Base-by-base conservation (phyloP, 2,888 invertebrate genomes). In the Leptopilina syphax region DNA sequence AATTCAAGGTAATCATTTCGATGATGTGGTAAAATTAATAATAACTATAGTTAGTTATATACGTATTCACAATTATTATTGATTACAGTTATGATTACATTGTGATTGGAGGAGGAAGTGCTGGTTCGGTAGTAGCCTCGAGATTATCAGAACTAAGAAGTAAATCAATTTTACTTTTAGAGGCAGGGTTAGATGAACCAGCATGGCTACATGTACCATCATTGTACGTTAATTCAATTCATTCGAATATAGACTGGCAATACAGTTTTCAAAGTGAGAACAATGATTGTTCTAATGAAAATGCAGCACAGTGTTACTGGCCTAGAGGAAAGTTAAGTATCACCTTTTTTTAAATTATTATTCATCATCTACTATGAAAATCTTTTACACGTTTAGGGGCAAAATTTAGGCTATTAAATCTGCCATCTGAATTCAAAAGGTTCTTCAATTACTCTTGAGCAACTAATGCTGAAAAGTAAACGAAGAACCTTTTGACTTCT, bases 191-290 rank as follows among this genome's bases (percentile, higher is more conserved):
- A 60, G 60, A 60, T 18, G 60, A 60, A 60, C n/a, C 97, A 0
- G 96, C 97, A 0, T 97, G 97, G 1, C 95, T 97, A 0, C 97
- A 97, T 90, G 96, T 97, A 76, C 97, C 97, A 0, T 97, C 97
- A 3, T 96, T 97, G 95, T 97, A 97, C 92, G 94, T 97, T 79
- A 97, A 97, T 92, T 97, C 96, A 90, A 94, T 97, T 78, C 96
- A 96, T 6, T 96, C 96, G 70, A 96, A 96, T 84, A 96, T 98
- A 86, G 98, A 98, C 92, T 98, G 97, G 97, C 94, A 95, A 44
- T 98, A 95, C 91, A 94, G 94, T 84, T 98, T 98, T 0, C 97
- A 97, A 90, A 96, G 97, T 0, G 97, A 98, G 90, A 94, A 94
- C 78, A 93, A 93, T 10, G 96, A 97, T 0, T 97, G 97, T 86